phyloP scores from a whole-genome alignment of 2,113 vertebrate species.

The Crotalus horridus region DNA sequence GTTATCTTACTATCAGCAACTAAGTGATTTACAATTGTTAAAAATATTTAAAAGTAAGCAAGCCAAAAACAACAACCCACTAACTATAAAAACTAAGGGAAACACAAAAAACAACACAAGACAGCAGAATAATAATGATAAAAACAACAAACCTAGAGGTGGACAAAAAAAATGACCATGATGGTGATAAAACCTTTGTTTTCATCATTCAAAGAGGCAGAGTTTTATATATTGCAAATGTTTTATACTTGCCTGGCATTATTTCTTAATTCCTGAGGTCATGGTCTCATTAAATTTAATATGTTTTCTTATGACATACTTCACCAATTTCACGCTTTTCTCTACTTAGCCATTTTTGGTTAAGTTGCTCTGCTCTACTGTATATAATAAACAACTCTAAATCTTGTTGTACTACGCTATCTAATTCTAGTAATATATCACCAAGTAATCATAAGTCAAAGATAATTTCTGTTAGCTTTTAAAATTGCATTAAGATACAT shows the following conservation, averaged over 20 bases:
- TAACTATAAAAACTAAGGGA: background rate
- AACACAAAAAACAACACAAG: background rate
- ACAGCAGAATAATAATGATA: background rate
- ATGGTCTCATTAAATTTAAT: background rate
- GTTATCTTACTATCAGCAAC: background rate
- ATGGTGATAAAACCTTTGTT: background rate
- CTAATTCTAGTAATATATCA: background rate
- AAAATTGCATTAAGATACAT: background rate
- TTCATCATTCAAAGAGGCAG: background rate
- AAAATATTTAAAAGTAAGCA: background rate
- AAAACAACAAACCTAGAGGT: background rate
- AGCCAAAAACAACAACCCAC: background rate
- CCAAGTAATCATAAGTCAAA: background rate
- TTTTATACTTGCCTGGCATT: background rate
- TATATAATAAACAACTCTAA: conserved; percentile 3
- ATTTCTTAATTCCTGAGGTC: background rate
- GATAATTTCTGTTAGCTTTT: background rate
- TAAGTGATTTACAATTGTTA: background rate
- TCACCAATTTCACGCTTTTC: background rate
- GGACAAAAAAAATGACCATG: background rate
- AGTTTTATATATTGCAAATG: background rate
- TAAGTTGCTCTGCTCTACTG: background rate
- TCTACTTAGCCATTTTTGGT: background rate
- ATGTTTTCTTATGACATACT: background rate
- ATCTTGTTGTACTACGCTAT: background rate